Base-by-base conservation (phyloP, 2,113 vertebrate species). In the Hiodon alosoides region DNA sequence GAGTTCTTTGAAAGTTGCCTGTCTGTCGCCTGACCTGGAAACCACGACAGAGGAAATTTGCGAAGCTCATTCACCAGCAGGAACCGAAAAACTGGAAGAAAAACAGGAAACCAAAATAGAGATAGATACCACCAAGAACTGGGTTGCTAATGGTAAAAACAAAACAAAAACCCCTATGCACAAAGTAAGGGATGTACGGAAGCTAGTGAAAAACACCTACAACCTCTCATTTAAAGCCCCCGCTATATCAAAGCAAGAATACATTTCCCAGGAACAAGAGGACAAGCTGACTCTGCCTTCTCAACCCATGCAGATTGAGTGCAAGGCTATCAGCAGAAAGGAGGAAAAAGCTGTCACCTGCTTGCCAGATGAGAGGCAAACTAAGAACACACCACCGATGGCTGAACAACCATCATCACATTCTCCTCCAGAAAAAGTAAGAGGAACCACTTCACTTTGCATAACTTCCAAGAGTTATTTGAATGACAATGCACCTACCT, bases 171-270 rank as follows among this genome's bases (percentile, higher is more conserved):
- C 64, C 11, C 87, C 86, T 4, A 83, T 92, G 51, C 93, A 93
- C 48, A 93, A 91, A 84, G 93, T 94, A 31, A 90, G 94, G 78
- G 95, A 95, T 47, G 92, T 96, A 46, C 93, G 93, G 77, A 94
- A 93, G 78, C 89, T 97, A 68, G 89, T 95, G 53, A 96, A 95
- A 87, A 95, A 94, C 83, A 91, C 90, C 0, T 95, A 95, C 70
- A 93, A 88, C 73, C 88, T 95, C 10, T 90, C 92, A 70, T 96
- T 97, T 5, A 90, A 90, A 5, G 81, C 83, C 0, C 80, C 72
- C 50, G 60, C 67, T 11, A 10, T 65, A 1, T 4, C 79, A 61
- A 62, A 80, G 78, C 77, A 81, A 48, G 75, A 74, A 2, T 68
- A 47, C 57, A 77, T 80, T 8, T 61, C 80, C 61, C 79, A 81